Evolutionary conservation across 2,113 vertebrate species (phyloP), one percentile per base, ranked within the genome.

Genomic region (Panthera uncia): DNA sequence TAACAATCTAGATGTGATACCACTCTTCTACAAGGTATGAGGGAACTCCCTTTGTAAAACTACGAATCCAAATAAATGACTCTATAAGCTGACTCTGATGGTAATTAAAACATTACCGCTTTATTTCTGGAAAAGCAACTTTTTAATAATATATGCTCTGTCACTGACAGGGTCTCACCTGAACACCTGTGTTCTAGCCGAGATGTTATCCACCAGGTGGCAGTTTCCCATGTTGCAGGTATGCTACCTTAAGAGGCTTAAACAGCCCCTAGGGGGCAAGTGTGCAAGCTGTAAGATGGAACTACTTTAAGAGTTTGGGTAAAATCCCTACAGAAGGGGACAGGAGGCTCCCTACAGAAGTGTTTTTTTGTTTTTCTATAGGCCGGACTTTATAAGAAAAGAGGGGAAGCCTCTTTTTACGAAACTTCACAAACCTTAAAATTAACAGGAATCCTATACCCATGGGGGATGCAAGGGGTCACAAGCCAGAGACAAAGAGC

Each of bases 91-190:
- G 88, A 27, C 36, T 97, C 45, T 95, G 31, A 41, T 95, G 94
- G 80, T 97, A 98, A 96, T 87, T 96, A 96, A 94, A 96, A 96
- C 55, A 96, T 95, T 95, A 89, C 83, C 65, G n/a, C 83, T 95
- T 97, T 87, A 69, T 91, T 96, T 96, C 88, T 96, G 41, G 93
- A 92, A 96, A 88, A 61, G 84, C 31, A 94, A 79, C 41, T 65
- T 94, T 95, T 78, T 95, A 91, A 57, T 92, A 92, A 41, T 88
- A 29, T 52, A 76, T 94, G 61, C 21, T 66, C 21, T 63, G 6
- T 97, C 33, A 97, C 31, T 94, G 33, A 55, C 80, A 48, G 65
- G 71, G 45, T 74, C 78, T 19, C 5, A 66, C 25, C 31, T 81
- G 48, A 92, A 68, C 36, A 93, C 88, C 31, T 85, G 25, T 93